Conservation (phyloP, 2,797 vertebrate species). For the Denticeps clupeoides region DNA sequence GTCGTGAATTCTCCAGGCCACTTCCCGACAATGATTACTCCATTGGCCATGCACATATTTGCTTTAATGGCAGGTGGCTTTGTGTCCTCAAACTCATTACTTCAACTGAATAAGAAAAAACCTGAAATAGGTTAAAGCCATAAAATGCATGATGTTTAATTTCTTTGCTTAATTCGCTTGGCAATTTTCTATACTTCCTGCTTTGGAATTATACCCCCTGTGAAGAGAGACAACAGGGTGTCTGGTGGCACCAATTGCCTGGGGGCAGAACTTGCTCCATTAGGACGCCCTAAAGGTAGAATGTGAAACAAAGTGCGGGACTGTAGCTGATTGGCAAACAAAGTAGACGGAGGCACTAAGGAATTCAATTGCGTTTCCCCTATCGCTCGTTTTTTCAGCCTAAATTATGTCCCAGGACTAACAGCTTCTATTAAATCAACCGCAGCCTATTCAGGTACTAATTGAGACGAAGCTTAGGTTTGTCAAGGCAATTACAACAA, state of each 20-base stretch:
- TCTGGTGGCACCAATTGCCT: constrained; percentile 37
- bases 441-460: constrained; percentile 84
- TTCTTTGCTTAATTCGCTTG: constrained; percentile 34
- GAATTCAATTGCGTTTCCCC: constrained; percentile 44
- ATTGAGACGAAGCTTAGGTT: constrained; percentile 89
- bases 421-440: constrained; percentile 80
- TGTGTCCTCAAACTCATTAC: constrained; percentile 2
- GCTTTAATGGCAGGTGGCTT: constrained; percentile 3
- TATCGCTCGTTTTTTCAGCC: constrained; percentile 37
- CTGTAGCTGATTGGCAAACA: constrained; percentile 41
- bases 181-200: constrained; percentile 25
- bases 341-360: constrained; percentile 37
- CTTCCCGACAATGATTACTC: too few species aligned
- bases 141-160: constrained; percentile 34
- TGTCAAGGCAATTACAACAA: constrained; percentile 94
- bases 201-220: constrained; percentile 25
- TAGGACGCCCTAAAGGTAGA: constrained; percentile 41
- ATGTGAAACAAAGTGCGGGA: constrained; percentile 35
- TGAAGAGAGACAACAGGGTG: constrained; percentile 33
- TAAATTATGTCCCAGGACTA: constrained; percentile 64
- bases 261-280: constrained; percentile 37
- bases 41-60: too few species aligned
- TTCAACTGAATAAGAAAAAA: constrained; percentile 4
- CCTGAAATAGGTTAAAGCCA: constrained; percentile 27
- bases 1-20: too few species aligned